Percentiles rank a stretch among this genome's conserved stretches.
These are phyloP conservation scores for Eleutherodactylus coqui DNA, from an alignment of 2,797 vertebrate species.

Conservation along the genomic window DNA sequence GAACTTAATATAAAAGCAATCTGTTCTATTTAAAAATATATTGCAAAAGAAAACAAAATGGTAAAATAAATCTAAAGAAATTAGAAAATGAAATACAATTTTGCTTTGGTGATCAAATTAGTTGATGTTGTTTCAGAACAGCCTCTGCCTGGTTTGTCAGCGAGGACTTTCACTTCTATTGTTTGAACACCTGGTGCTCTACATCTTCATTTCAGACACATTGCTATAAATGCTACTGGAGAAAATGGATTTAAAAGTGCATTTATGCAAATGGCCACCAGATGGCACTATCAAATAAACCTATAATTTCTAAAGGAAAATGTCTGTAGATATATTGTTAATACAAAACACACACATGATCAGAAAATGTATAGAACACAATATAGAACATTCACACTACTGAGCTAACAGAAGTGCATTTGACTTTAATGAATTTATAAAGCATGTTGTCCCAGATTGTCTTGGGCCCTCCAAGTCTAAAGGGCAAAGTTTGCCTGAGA, in stretches of 20 bases:
- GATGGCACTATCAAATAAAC: neutral
- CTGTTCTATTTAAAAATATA: neutral
- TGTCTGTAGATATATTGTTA: too few species aligned
- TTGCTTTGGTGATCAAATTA: neutral
- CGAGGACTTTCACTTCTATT: neutral
- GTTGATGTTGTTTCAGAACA: neutral
- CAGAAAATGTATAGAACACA: too few species aligned
- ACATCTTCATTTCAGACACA: neutral
- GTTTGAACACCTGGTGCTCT: neutral
- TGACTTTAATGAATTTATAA: too few species aligned
- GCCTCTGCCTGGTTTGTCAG: neutral
- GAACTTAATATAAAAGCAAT: neutral
- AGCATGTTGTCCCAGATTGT: too few species aligned
- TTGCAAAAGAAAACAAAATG: too few species aligned
- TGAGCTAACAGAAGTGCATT: too few species aligned
- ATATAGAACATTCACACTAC: too few species aligned
- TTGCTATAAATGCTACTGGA: neutral
- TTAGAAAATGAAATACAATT: neutral
- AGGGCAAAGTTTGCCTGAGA: too few species aligned
- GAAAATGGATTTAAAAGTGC: neutral
- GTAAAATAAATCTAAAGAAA: too few species aligned
- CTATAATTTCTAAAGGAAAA: neutral
- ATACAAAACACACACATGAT: neutral
- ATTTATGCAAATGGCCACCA: neutral
- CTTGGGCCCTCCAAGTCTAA: too few species aligned